Percentiles rank a stretch among this genome's conserved stretches.
Conservation (phyloP, 2,113 vertebrate genomes). For the Dromas ardeola region DNA sequence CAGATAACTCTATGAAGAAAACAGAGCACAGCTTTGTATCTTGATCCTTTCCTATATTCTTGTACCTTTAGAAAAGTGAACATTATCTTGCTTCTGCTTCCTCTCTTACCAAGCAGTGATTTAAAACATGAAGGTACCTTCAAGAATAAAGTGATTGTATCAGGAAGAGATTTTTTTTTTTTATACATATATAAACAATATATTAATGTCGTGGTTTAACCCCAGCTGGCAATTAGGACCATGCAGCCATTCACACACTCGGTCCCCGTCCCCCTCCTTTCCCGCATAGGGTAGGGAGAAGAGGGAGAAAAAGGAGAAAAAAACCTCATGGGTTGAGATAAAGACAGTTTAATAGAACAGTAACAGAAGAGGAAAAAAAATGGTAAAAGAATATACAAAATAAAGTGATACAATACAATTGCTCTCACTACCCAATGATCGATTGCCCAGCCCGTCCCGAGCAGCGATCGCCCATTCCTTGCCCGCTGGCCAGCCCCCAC, state of each 20-base stretch:
- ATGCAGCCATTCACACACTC: neutral
- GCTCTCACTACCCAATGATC: too few species aligned
- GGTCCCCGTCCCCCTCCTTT: neutral
- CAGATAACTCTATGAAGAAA: neutral
- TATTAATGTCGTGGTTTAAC: neutral
- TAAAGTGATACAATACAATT: too few species aligned
- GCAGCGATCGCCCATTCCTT: too few species aligned
- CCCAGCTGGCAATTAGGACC: neutral
- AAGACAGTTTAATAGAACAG: too few species aligned
- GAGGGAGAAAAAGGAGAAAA: neutral
- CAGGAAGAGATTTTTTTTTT: neutral
- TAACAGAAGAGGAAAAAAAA: too few species aligned
- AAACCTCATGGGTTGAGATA: neutral
- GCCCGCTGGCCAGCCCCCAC: too few species aligned
- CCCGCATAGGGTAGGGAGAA: neutral
- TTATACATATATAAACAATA: neutral
- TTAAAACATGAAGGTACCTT: neutral
- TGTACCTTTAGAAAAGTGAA: neutral
- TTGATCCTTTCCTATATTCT: neutral
- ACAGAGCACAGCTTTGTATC: neutral
- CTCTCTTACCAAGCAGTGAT: neutral
- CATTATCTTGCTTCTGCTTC: neutral
- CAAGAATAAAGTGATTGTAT: neutral
- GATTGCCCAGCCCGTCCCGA: too few species aligned
- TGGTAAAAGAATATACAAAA: too few species aligned